Evolutionary conservation across 2,888 invertebrate species (phyloP), one percentile per base, ranked within the genome.

Genomic region (Trimorus sp.): DNA sequence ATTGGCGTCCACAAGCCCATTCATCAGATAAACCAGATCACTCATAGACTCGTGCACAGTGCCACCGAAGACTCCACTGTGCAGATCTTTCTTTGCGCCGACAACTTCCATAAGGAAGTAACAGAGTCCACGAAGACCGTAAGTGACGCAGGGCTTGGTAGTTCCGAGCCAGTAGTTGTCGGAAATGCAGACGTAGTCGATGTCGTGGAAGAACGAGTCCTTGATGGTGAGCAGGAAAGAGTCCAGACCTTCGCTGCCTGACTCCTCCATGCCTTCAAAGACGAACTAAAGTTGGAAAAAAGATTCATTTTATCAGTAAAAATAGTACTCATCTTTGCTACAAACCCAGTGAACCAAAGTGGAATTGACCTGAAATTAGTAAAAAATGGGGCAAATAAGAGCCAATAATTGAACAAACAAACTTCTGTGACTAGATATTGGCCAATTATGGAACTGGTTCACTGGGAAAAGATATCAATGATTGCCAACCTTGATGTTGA

Each of bases 111-210:
- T 89, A 87, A 94, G 95, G 92, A 98, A 99, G 92, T 99, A 99
- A 89, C 97, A 97, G 79, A 98, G 94, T 14, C 99, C 99, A 85
- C 98, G 94, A 11, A 99, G 93, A 6, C 99, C 99, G 92, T 99
- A 99, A 0, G 99, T 99, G 79, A 99, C 94, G 91, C 99, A 99
- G 0, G 99, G 99, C 89, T 98, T 98, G n/a, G 95, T 96, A 82
- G 96, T 98, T 1, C 99, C 99, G 78, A 99, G 92, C 99, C 99
- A 99, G 91, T 99, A 99, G 92, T 99, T 99, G 92, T 99, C 99
- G 26, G 98, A 98, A 89, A 99, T 99, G 91, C 99, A 99, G 14
- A 98, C 97, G 92, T 95, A 99, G 92, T 99, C 98, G 0, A 98
- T 96, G 89, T 94, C 94, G 69, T 95, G 93, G 45, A 99, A 94